Evolutionary conservation across 2,797 vertebrate genomes (phyloP).

Genomic region (Varecia variegata): DNA sequence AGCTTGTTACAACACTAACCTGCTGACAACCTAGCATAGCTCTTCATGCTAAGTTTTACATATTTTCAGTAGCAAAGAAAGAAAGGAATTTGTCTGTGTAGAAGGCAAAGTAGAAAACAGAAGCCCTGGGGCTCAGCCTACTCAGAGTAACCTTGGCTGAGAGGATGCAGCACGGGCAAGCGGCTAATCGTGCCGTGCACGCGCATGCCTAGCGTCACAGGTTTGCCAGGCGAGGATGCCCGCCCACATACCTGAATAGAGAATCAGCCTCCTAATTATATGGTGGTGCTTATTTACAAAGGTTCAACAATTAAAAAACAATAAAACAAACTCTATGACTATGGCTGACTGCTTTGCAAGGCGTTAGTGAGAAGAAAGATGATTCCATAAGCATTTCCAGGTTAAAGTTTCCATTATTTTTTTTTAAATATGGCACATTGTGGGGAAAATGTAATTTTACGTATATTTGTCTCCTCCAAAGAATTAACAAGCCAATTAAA

Average conservation of each 20-base stretch:
- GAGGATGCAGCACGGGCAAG: conserved; percentile 53
- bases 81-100: conserved; percentile 52
- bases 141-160: conserved; percentile 49
- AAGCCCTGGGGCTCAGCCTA: conserved; percentile 64
- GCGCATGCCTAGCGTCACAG: conserved; percentile 47
- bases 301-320: conserved; percentile 51
- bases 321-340: neutral
- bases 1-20: conserved; percentile 52
- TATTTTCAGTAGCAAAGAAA: conserved; percentile 60
- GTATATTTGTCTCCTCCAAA: neutral
- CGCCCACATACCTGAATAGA: conserved; percentile 60
- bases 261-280: conserved; percentile 59
- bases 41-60: conserved; percentile 42
- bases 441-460: neutral
- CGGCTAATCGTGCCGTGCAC: conserved; percentile 27
- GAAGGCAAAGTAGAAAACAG: conserved; percentile 58
- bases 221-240: conserved; percentile 56
- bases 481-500: conserved; percentile 32
- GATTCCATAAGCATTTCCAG: conserved; percentile 34
- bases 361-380: neutral
- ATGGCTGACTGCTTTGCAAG: neutral
- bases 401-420: neutral
- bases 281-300: conserved; percentile 27
- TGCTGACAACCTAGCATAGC: conserved; percentile 40
- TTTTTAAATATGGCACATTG: neutral